Base-by-base conservation (phyloP, 1,140 invertebrate genomes). In the Psilanteris sp. region DNA sequence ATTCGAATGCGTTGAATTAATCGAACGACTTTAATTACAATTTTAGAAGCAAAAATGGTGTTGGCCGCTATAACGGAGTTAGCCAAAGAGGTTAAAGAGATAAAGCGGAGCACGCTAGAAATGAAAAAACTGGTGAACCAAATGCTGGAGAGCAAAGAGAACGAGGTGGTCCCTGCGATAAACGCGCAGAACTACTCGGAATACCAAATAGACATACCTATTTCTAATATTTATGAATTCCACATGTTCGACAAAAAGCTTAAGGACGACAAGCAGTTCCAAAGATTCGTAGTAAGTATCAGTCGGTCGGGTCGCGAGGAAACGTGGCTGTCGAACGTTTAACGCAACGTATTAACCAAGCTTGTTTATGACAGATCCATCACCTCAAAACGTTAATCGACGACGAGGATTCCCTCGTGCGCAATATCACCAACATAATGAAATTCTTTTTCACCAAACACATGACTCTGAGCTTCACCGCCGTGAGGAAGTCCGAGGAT, bases 401-500 rank as follows among this genome's bases (percentile, higher is more conserved):
- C 11, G 39, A 68, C 2, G 68, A 68, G 3, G 67, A 68, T 10
- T 68, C 74, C 1, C 67, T 72, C 8, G 64, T 73, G 0, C 44
- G 55, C 44, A 77, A 77, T 20, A 72, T 77, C 7, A 70, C 68
- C 2, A 78, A 78, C 29, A 70, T 78, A 27, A 70, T 78, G 68
- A 78, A 78, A 54, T 78, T 78, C 14, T 78, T 78, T 11, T 73
- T 78, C 27, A 73, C 68, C 2, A 78, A 78, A 37, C 64, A 78
- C 13, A 70, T 73, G 39, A 73, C 68, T 2, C 14, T 77, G 37
- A 73, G 75, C 50, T 77, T 77, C 11, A 77, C 75, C 6, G 75
- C 68, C 8, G 68, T 77, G 4, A 48, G 75, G 10, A 77, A 77
- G 20, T 77, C 67, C 0, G 75, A 77, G 32, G 74, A 77, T 26